Evolutionary conservation across 2,113 vertebrate genomes (phyloP).

Genomic region (Chunga burmeisteri): DNA sequence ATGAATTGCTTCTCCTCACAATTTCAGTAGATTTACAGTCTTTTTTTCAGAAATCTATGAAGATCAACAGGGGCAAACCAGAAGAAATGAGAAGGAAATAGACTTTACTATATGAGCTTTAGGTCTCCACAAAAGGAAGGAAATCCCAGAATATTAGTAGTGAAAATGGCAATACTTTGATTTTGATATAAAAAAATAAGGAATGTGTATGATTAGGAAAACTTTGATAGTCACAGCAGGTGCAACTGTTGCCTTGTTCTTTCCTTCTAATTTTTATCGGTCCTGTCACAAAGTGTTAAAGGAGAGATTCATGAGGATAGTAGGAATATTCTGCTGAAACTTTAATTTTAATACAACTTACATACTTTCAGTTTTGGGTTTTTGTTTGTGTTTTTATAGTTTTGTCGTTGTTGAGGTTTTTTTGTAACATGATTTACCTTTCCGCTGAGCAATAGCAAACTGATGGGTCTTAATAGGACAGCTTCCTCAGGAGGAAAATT

Average conservation of each 20-base stretch:
- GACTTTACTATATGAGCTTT: too few relatives aligned
- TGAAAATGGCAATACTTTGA: background rate
- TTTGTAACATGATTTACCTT: background rate
- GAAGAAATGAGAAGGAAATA: background rate
- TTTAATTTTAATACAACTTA: background rate
- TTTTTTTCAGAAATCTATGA: background rate
- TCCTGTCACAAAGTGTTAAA: background rate
- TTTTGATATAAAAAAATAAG: background rate
- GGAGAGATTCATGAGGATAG: background rate
- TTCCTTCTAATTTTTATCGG: background rate
- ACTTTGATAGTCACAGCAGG: fast-evolving
- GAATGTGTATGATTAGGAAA: background rate
- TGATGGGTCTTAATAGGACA: background rate
- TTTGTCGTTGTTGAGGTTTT: fast-evolving
- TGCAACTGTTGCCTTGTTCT: background rate
- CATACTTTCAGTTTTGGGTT: fast-evolving
- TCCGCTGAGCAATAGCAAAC: background rate
- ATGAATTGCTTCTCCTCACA: background rate
- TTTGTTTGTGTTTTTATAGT: background rate
- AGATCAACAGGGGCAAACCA: background rate
- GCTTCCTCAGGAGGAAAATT: background rate
- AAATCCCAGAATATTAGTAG: background rate
- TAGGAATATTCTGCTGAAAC: background rate
- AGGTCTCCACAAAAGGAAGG: background rate
- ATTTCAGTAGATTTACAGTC: background rate